Percentiles rank a stretch among this genome's conserved stretches.
Conservation (phyloP, 2,113 vertebrate species). For the Xenopus tropicalis region UCB_Xtro_10.0 CM004445.2:117849501-117850000, state of each 20-base stretch:
- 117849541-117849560: background rate
- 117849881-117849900: background rate
- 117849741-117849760: constrained; percentile 97
- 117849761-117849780: constrained; percentile 96
- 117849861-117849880: background rate
- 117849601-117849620: background rate
- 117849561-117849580: background rate
- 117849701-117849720: constrained; percentile 96
- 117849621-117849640: background rate
- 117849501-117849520: background rate
- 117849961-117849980: too few species aligned
- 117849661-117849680: constrained; percentile 98
- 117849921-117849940: background rate
- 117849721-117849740: constrained; percentile 96
- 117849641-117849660: constrained; percentile 78
- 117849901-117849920: background rate
- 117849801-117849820: background rate
- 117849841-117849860: constrained; percentile 7
- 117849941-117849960: too few species aligned
- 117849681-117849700: constrained; percentile 98
- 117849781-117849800: constrained; percentile 27
- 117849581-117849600: background rate
- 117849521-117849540: background rate
- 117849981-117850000: too few species aligned
- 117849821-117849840: background rate